Conservation (phyloP, 2,888 invertebrate species). For the Tipula lateralis region DNA sequence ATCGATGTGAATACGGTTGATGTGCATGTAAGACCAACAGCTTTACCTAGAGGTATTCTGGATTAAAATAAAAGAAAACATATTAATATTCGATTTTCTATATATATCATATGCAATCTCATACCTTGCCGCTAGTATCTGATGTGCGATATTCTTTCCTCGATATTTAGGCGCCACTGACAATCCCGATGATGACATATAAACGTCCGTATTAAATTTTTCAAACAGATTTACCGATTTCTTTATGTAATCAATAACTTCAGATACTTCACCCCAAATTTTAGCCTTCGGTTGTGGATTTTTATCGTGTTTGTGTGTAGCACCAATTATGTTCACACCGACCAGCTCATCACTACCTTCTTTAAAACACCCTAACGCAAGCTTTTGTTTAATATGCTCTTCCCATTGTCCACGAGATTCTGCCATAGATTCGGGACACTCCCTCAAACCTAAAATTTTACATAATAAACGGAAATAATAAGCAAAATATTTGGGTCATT, state of each 20-base stretch:
- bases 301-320: background rate
- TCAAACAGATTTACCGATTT: conserved; percentile 48
- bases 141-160: conserved; percentile 49
- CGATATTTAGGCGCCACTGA: conserved; percentile 51
- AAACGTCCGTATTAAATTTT: conserved; percentile 47
- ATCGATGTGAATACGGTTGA: conserved; percentile 30
- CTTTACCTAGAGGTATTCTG: conserved; percentile 50
- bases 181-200: conserved; percentile 51
- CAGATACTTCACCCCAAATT: background rate
- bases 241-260: conserved; percentile 38
- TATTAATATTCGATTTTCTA: background rate
- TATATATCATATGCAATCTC: background rate
- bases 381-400: conserved; percentile 40
- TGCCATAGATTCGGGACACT: background rate
- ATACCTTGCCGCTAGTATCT: conserved; percentile 45
- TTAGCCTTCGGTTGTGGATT: background rate
- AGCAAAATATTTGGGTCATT: background rate
- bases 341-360: conserved; percentile 42
- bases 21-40: conserved; percentile 47
- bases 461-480: too few species aligned
- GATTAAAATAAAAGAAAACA: too few species aligned
- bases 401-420: conserved; percentile 41
- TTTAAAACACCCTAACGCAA: conserved; percentile 44
- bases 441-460: background rate
- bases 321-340: conserved; percentile 41